Conservation (phyloP, 2,113 vertebrate genomes). For the Paramormyrops kingsleyae region DNA sequence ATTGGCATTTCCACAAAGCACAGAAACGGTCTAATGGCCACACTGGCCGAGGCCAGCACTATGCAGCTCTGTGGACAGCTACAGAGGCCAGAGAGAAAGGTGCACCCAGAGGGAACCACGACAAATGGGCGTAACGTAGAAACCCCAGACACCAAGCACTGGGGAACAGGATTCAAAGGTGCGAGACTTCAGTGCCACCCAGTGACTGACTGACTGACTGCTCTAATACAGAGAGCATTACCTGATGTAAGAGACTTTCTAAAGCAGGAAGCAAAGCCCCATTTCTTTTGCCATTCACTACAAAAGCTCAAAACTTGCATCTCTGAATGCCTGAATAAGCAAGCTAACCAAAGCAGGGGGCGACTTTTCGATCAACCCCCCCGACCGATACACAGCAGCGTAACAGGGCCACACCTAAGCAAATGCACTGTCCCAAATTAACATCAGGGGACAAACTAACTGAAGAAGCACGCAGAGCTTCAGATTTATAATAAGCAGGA, state of each 20-base stretch:
- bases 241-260: not conserved
- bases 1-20: not conserved
- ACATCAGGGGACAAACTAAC: not conserved
- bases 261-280: not conserved
- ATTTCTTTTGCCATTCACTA: not conserved
- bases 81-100: not conserved
- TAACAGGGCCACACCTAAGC: not conserved
- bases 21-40: not conserved
- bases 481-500: not conserved
- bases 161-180: not conserved
- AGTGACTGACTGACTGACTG: not conserved
- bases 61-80: not conserved
- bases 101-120: not conserved
- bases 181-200: not conserved
- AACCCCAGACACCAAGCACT: not conserved
- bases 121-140: not conserved
- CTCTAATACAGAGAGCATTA: not conserved
- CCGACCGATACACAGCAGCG: not conserved
- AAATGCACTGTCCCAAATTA: not conserved
- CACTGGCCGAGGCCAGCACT: not conserved
- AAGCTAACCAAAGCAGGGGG: not conserved
- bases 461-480: not conserved
- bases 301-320: not conserved
- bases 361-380: not conserved
- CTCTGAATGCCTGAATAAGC: not conserved